Evolutionary conservation across 1,140 invertebrate species (phyloP), one percentile per base, ranked within the genome.

Genomic region (Pseudobourletiella spinata): DNA sequence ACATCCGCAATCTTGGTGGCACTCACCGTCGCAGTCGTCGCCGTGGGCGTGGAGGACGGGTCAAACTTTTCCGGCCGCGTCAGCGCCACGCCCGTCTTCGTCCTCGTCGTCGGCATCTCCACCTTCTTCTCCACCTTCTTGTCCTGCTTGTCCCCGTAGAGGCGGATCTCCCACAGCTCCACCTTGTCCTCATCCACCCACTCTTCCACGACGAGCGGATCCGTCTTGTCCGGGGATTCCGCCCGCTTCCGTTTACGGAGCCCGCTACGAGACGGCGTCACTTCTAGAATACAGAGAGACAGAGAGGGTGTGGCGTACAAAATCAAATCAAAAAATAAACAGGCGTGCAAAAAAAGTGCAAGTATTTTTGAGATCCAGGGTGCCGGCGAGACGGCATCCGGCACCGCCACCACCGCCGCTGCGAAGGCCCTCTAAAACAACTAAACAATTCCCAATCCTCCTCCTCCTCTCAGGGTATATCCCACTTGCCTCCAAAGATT

Each of bases 181-280:
- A 98, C 75, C 72, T 92, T 90, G 70, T 95, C 91, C 76, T 98
- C 95, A 63, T 95, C 89, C 0, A 95, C 86, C 94, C 95, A 98
- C 72, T 90, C 87, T 76, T 98, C 94, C 4, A 84, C 84, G 6
- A 94, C 87, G 77, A 91, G 87, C 1, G 91, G 91, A 71, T 93
- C 89, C 8, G 86, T 90, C 65, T 86, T 89, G 73, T 91, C 87
- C 0, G 90, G 90, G 6, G 88, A 88, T 78, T 94, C 90, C 1
- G 89, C 88, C 43, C 89, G 80, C 74, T 94, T 94, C 39, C 93
- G 78, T 79, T 97, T 96, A 51, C 91, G 79, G 54, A 98, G 75
- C 18, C 94, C 94, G 77, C 88, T 94, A 58, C 94, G 80, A 59
- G 94, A 93, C 0, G 91, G 93, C 22, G 91, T 93, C 3, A 95